Evolutionary conservation across 2,888 invertebrate species (phyloP).

Genomic region (Trichopoda pennipes): DNA sequence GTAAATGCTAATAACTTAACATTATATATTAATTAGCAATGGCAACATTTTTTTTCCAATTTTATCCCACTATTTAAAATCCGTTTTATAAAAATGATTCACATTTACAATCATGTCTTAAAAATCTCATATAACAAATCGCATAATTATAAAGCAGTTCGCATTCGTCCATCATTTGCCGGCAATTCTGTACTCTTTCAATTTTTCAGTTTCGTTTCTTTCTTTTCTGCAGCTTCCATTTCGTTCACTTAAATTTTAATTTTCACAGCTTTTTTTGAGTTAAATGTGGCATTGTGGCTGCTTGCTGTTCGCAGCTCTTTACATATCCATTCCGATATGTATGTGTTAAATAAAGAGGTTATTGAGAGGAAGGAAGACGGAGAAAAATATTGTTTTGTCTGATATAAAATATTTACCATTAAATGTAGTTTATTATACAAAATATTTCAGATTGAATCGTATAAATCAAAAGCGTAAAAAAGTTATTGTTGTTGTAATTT

Average conservation of each 20-base stretch:
- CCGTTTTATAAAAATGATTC: constrained; percentile 73
- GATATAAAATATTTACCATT: constrained; percentile 78
- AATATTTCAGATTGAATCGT: constrained; percentile 80
- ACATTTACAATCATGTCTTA: constrained; percentile 78
- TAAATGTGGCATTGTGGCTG: constrained; percentile 40
- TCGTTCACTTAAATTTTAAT: constrained; percentile 48
- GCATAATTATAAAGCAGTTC: constrained; percentile 79
- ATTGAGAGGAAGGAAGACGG: neutral
- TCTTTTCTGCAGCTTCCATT: constrained; percentile 1
- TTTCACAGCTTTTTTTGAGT: constrained; percentile 50
- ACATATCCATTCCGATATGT: constrained; percentile 36
- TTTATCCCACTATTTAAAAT: constrained; percentile 1
- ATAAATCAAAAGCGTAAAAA: constrained; percentile 75
- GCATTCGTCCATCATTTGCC: constrained; percentile 69
- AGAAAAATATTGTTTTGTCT: constrained; percentile 61
- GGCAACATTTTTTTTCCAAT: constrained; percentile 21
- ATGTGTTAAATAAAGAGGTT: constrained; percentile 9
- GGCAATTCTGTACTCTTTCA: constrained; percentile 54
- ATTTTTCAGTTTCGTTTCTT: constrained; percentile 18
- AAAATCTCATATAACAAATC: constrained; percentile 80
- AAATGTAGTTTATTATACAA: constrained; percentile 75
- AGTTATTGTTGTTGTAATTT: constrained; percentile 38
- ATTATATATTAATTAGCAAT: neutral
- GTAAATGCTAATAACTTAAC: no score
- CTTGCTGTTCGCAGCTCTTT: constrained; percentile 38